These are phyloP conservation scores for Leptopilina syphax DNA, from an alignment of 2,888 invertebrate genomes.

Conservation along the genomic window DNA sequence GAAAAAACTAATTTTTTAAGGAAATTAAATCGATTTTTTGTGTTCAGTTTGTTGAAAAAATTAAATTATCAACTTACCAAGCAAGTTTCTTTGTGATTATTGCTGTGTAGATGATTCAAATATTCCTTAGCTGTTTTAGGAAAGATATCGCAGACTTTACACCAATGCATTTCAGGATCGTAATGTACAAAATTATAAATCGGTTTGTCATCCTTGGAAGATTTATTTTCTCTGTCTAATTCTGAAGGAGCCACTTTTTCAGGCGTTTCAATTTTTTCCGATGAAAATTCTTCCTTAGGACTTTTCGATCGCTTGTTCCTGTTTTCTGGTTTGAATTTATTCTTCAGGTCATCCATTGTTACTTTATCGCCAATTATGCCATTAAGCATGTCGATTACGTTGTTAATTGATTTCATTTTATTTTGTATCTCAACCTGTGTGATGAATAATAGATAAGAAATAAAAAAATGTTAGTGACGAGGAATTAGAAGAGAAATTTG, in stretches of 20 bases:
- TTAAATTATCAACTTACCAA: slow-evolving; percentile 67
- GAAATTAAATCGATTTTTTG: no score
- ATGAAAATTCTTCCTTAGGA: slow-evolving; percentile 72
- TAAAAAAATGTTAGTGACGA: neutral
- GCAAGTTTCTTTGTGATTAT: slow-evolving; percentile 83
- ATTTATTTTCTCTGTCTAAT: slow-evolving; percentile 69
- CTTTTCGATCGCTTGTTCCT: slow-evolving; percentile 68
- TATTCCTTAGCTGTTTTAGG: slow-evolving; percentile 92
- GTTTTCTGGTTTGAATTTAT: slow-evolving; percentile 69
- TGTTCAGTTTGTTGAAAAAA: neutral
- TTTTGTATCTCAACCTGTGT: slow-evolving; percentile 86
- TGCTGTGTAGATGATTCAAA: slow-evolving; percentile 88
- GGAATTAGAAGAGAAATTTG: no score
- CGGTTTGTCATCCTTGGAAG: slow-evolving; percentile 70
- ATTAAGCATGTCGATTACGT: slow-evolving; percentile 92
- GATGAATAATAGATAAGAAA: slow-evolving; percentile 35
- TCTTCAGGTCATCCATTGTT: slow-evolving; percentile 75
- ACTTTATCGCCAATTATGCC: slow-evolving; percentile 88
- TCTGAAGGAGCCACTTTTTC: slow-evolving; percentile 65
- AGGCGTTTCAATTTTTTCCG: slow-evolving; percentile 69
- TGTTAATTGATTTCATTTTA: slow-evolving; percentile 89
- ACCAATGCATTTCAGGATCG: slow-evolving; percentile 95
- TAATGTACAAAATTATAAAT: slow-evolving; percentile 90
- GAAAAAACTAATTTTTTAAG: no score
- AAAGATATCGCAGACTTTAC: slow-evolving; percentile 90